These are phyloP conservation scores for Saguinus imperator DNA, from an alignment of 2,113 vertebrate species.

Conservation along the genomic window DNA sequence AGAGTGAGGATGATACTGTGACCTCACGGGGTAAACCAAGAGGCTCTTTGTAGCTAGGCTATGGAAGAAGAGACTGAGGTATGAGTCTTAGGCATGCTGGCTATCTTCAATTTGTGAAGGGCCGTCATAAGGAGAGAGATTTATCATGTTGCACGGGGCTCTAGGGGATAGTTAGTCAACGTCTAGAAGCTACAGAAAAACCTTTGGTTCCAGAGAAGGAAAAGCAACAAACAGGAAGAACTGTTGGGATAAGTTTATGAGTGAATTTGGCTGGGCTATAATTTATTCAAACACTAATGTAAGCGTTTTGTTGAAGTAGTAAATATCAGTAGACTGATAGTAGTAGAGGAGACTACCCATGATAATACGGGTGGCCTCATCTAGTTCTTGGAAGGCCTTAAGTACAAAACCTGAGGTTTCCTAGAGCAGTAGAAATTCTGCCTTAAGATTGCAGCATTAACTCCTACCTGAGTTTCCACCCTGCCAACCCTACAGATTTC, in stretches of 20 bases:
- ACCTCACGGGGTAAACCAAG: neutral
- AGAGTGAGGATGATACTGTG: too few species aligned
- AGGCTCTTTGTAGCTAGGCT: neutral
- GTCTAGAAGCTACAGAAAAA: neutral
- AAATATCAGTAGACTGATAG: neutral
- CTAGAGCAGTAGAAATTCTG: neutral
- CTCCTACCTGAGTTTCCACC: neutral
- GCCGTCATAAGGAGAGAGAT: neutral
- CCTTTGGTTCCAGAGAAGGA: neutral
- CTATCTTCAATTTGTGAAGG: neutral
- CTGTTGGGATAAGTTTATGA: neutral
- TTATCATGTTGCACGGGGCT: neutral
- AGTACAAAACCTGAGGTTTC: neutral
- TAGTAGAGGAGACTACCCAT: conserved; percentile 17
- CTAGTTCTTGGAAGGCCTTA: neutral
- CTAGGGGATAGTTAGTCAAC: neutral
- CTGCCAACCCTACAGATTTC: neutral
- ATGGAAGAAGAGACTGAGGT: neutral
- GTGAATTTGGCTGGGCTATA: neutral
- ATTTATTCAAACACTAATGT: neutral
- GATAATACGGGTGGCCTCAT: neutral
- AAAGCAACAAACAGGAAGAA: neutral
- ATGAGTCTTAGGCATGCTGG: neutral
- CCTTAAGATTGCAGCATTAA: neutral
- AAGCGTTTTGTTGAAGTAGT: neutral